phyloP scores from a whole-genome alignment of 2,888 invertebrate species.

The Choreutis nemorana region DNA sequence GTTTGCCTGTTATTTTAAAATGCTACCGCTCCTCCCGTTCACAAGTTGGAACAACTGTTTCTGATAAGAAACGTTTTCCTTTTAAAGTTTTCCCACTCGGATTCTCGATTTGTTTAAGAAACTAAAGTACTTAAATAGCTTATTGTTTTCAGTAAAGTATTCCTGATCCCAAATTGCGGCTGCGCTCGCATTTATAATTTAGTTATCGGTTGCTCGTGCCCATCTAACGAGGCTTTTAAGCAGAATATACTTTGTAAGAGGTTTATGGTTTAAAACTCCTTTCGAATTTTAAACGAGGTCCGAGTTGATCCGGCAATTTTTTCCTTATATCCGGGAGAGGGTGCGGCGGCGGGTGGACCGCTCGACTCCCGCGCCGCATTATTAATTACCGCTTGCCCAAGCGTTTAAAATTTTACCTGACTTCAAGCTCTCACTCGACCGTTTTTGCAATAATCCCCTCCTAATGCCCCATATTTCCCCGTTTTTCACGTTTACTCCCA shows the following conservation, averaged over 20 bases:
- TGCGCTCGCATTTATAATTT: no score
- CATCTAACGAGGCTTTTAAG: conserved; percentile 1
- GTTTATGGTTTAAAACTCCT: conserved; percentile 27
- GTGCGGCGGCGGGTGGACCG: conserved; percentile 26
- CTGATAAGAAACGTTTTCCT: no score
- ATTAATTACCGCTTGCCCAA: conserved; percentile 54
- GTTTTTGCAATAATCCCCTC: conserved; percentile 42
- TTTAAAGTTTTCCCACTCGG: no score
- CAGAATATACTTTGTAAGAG: conserved; percentile 4
- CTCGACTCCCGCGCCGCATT: conserved; percentile 39
- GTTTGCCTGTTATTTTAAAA: no score
- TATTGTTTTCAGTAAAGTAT: no score
- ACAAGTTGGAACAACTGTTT: no score
- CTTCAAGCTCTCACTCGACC: conserved; percentile 42
- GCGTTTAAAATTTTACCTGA: conserved; percentile 56
- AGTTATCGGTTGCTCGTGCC: conserved; percentile 4
- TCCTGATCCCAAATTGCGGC: no score
- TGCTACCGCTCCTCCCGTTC: no score
- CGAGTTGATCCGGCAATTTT: conserved; percentile 49
- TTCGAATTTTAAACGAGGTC: conserved; percentile 28
- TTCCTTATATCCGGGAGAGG: conserved; percentile 47
- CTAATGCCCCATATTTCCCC: conserved; percentile 50
- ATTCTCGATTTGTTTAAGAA: no score
- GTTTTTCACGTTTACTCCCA: conserved; percentile 35
- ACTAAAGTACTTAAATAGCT: no score